A percentile compares a stretch with the other conserved stretches of the same genome.
Conservation (phyloP, 2,797 vertebrate genomes). For the Gobio occitaniae region DNA sequence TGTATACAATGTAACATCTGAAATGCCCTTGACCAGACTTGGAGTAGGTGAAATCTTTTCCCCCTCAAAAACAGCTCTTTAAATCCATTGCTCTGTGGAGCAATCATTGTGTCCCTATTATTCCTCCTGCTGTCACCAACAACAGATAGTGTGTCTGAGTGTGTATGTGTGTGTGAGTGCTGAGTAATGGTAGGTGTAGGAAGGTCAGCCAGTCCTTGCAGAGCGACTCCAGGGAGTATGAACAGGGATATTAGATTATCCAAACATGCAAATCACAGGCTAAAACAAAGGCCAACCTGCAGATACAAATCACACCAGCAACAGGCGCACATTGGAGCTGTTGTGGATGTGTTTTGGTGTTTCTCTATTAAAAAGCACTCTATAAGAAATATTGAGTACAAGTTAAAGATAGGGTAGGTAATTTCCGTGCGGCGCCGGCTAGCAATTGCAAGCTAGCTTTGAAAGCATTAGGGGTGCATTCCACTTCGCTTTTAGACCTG, state of each 20-base stretch:
- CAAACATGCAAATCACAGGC: slow-evolving; percentile 42
- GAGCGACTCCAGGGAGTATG: slow-evolving; percentile 49
- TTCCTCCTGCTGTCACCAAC: slow-evolving; percentile 39
- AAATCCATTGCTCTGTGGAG: slow-evolving; percentile 45
- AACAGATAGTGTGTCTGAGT: slow-evolving; percentile 41
- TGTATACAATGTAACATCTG: slow-evolving; percentile 16
- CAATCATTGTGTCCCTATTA: slow-evolving; percentile 56
- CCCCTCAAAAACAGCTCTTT: slow-evolving; percentile 36
- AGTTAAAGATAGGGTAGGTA: neutral
- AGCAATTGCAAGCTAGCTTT: no score
- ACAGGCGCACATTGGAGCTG: slow-evolving; percentile 4
- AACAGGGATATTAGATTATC: slow-evolving; percentile 46
- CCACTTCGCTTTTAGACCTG: no score
- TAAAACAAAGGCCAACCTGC: slow-evolving; percentile 43
- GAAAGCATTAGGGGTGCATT: no score
- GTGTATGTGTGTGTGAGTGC: slow-evolving; percentile 35
- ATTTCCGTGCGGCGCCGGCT: no score
- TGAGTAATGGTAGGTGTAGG: slow-evolving; percentile 41
- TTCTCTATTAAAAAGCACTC: neutral
- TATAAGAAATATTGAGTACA: slow-evolving; percentile 8
- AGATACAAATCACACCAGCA: slow-evolving; percentile 28
- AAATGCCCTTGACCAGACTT: slow-evolving; percentile 31
- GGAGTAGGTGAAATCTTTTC: neutral
- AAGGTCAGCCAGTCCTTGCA: slow-evolving; percentile 62
- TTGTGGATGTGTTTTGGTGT: neutral